Percentiles rank a stretch among this genome's conserved stretches.
Evolutionary conservation across 2,888 invertebrate genomes (phyloP).

Genomic region (Caenorhabditis imperialis): DNA sequence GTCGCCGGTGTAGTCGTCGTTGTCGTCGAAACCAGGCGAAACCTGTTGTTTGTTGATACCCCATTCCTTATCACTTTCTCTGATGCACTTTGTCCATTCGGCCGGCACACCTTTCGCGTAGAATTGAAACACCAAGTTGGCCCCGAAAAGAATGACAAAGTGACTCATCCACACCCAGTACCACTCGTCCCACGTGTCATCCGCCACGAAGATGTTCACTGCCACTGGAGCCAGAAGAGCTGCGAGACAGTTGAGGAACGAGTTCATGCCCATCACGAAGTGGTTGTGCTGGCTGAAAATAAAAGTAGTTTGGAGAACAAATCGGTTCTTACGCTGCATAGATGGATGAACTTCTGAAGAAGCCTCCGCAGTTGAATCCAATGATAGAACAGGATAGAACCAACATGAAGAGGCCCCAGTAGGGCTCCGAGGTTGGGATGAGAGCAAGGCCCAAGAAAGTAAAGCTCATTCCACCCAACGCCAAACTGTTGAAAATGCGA

Average conservation of each 20-base stretch:
- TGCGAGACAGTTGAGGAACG: conserved; percentile 53
- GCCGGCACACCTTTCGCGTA: conserved; percentile 49
- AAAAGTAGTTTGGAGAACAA: not conserved
- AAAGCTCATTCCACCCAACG: conserved; percentile 46
- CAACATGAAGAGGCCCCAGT: conserved; percentile 41
- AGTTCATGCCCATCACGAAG: conserved; percentile 56
- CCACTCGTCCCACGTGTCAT: conserved; percentile 56
- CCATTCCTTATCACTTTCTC: not conserved
- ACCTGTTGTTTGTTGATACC: no score
- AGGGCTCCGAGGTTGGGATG: conserved; percentile 39
- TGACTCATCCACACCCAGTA: conserved; percentile 57
- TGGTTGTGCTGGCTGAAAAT: conserved; percentile 53
- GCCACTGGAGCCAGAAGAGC: conserved; percentile 52
- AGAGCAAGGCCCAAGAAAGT: conserved; percentile 49
- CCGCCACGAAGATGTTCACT: conserved; percentile 43
- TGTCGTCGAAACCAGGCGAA: no score
- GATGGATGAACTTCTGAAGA: conserved; percentile 48
- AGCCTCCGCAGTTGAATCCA: conserved; percentile 55
- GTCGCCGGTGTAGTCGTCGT: conserved; percentile 3
- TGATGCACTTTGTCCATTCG: conserved; percentile 41
- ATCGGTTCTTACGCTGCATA: conserved; percentile 42
- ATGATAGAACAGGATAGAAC: conserved; percentile 45
- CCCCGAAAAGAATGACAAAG: conserved; percentile 34
- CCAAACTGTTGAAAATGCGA: conserved; percentile 49
- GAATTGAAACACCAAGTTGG: conserved; percentile 43